phyloP scores from a whole-genome alignment of 2,113 vertebrate species.

The Hylia prasina region DNA sequence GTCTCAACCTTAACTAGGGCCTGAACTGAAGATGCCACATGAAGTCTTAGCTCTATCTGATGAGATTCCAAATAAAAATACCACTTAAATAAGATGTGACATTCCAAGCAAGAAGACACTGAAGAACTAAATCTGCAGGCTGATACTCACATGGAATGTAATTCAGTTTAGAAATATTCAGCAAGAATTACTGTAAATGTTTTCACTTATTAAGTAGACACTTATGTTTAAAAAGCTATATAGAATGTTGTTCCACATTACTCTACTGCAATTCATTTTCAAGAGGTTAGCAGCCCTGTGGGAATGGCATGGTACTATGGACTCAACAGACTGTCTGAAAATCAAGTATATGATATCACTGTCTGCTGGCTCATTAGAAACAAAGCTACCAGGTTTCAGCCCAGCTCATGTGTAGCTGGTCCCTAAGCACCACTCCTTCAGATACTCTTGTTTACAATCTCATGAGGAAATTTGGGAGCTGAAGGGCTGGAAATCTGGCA shows the following conservation, averaged over 20 bases:
- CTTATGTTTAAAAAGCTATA: neutral
- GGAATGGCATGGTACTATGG: neutral
- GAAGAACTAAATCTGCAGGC: neutral
- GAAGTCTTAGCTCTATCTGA: neutral
- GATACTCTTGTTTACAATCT: constrained; percentile 41
- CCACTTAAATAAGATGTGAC: neutral
- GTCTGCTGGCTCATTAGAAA: neutral
- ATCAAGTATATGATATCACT: neutral
- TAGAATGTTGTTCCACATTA: neutral
- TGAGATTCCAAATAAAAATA: neutral
- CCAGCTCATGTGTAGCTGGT: neutral
- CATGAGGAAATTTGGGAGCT: constrained; percentile 43
- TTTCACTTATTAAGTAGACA: neutral
- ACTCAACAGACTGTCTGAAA: neutral
- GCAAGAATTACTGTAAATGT: neutral
- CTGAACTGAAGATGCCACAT: neutral
- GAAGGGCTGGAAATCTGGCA: neutral
- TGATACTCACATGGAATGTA: neutral
- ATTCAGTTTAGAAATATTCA: neutral
- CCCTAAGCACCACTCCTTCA: neutral
- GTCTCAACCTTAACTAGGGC: neutral
- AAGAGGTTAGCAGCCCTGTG: neutral
- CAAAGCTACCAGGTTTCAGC: neutral
- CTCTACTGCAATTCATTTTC: neutral
- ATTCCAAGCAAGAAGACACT: neutral